Conservation (phyloP, 2,797 vertebrate genomes). For the Caiman crocodilus region DNA sequence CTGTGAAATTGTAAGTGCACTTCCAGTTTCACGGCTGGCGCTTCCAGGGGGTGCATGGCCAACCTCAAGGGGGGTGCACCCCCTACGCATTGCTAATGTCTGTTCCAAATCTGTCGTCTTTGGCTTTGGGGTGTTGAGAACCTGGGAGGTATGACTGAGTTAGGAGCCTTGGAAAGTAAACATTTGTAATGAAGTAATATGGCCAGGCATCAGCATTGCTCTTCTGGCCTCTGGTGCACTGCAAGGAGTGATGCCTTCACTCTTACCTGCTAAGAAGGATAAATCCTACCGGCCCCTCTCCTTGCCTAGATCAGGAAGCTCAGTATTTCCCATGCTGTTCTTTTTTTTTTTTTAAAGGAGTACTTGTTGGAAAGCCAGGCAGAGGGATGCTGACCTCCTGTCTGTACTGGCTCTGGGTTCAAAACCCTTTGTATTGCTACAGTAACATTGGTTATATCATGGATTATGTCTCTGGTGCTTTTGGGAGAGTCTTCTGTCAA, state of each 20-base stretch:
- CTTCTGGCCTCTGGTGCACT: too few species aligned
- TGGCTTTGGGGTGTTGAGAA: too few species aligned
- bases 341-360: background rate
- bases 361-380: background rate
- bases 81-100: too few species aligned
- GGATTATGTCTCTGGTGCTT: background rate
- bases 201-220: background rate
- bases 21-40: too few species aligned
- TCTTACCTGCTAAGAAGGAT: background rate
- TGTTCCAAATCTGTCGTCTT: too few species aligned
- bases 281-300: background rate
- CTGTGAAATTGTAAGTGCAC: too few species aligned
- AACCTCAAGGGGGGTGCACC: too few species aligned
- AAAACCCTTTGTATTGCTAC: background rate
- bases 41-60: too few species aligned
- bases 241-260: background rate
- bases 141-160: too few species aligned
- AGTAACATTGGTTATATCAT: background rate
- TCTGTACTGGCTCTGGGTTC: background rate
- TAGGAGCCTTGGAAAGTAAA: too few species aligned
- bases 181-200: background rate
- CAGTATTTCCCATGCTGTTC: rapidly evolving
- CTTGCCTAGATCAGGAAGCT: background rate
- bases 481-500: background rate
- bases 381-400: background rate